Evolutionary conservation across 2,888 invertebrate genomes (phyloP), one percentile per base, ranked within the genome.

Genomic region (Scaptomyza cyrtandrae): DNA sequence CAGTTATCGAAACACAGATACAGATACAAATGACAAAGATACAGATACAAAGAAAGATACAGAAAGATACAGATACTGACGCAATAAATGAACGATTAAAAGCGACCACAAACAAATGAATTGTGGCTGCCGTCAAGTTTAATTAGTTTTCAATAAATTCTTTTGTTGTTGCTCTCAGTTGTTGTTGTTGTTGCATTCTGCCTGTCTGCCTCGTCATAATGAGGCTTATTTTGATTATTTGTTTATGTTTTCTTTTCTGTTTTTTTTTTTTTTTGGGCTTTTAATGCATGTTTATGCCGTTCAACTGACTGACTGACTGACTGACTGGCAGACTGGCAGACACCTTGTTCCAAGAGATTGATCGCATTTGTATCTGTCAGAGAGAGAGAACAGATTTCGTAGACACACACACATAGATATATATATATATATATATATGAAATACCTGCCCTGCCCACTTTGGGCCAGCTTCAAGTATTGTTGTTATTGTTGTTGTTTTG

Each of bases 171-270:
- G 24, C 24, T 3, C 3, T 3, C 14, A 58, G 41, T 62, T 48
- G 35, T 43, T 69, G 61, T 48, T 70, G 48, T 14, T 27, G 57
- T 29, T 56, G 58, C 61, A 52, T 50, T 29, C 14, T 13, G 14
- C 19, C 75, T 75, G 71, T 61, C 75, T 71, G 80, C 72, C 41
- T 41, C 69, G 75, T 75, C 83, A 70, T 86, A 85, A 85, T 85
- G 78, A 86, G 86, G 76, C 86, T 88, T 85, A 83, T 88, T 74
- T 75, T 71, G 74, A 82, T 88, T 86, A 83, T 85, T 85, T 85
- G 80, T 86, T 85, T 85, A 57, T 76, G 11, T 35, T 80, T 87
- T 62, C n/a, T 46, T 57, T 61, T 65, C 52, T 43, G 1, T 19
- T 53, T 6, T 33, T 44, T 72, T 54, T 68, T 39, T 14, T 3